Conservation (phyloP, 2,113 vertebrate genomes). For the Ammodytes dubius region DNA sequence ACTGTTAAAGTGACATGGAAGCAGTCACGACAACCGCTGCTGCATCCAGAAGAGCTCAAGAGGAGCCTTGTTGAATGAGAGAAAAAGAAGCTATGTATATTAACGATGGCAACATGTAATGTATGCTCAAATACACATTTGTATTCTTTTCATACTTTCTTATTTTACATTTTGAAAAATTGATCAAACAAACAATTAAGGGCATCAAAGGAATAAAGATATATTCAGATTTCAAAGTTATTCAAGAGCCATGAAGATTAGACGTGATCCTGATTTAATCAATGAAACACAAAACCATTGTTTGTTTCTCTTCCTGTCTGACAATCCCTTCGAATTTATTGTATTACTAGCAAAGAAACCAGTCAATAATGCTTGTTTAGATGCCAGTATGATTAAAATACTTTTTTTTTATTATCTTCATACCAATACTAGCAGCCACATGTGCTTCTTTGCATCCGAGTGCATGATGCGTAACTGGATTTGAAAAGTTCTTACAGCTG, state of each 20-base stretch:
- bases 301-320: not conserved
- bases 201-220: not conserved
- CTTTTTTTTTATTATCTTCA: not conserved
- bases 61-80: not conserved
- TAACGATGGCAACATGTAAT: not conserved
- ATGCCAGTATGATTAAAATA: slow-evolving; percentile 2
- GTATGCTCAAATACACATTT: not conserved
- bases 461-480: not conserved
- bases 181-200: not conserved
- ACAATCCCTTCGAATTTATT: not conserved
- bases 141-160: not conserved
- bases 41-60: not conserved
- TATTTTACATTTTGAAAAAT: slow-evolving; percentile 6
- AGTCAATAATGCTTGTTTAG: slow-evolving; percentile 5
- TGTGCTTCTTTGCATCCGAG: slow-evolving; percentile 2
- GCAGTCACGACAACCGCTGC: slow-evolving; percentile 8
- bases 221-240: not conserved
- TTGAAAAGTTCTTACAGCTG: not conserved
- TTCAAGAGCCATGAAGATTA: not conserved
- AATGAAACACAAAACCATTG: not conserved
- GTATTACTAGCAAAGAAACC: not conserved
- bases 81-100: not conserved
- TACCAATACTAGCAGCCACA: not conserved
- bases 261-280: too few relatives aligned
- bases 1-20: slow-evolving; percentile 24